phyloP scores from a whole-genome alignment of 2,113 vertebrate genomes.

The Forbesichthys papilliferus region DNA sequence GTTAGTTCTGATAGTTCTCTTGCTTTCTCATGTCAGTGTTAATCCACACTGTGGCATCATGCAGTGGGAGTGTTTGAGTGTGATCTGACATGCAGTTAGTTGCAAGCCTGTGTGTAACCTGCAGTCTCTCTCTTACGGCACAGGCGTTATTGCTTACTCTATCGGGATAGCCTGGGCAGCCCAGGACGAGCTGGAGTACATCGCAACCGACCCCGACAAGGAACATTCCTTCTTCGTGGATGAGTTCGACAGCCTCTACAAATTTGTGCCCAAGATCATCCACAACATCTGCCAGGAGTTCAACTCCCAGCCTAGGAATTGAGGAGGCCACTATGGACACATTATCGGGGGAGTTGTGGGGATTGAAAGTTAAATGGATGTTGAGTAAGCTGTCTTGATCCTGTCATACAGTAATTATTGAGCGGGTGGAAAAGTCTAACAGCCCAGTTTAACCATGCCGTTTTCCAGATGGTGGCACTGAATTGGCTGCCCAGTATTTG shows the following conservation, averaged over 20 bases:
- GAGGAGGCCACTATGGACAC: slow-evolving; percentile 40
- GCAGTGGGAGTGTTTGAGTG: slow-evolving; percentile 22
- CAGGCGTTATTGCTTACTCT: slow-evolving; percentile 94
- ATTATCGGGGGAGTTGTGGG: not conserved
- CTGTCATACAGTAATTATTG: not conserved
- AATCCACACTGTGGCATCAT: slow-evolving; percentile 13
- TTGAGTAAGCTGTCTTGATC: not conserved
- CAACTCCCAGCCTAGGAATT: slow-evolving; percentile 96
- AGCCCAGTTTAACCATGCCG: slow-evolving; percentile 42
- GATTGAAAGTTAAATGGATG: not conserved
- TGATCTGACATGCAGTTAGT: slow-evolving; percentile 7
- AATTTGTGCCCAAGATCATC: slow-evolving; percentile 86
- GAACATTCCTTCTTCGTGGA: slow-evolving; percentile 98
- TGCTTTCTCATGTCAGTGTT: slow-evolving; percentile 8
- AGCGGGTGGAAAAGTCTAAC: slow-evolving; percentile 13
- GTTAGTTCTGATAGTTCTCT: not conserved
- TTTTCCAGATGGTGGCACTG: slow-evolving; percentile 38
- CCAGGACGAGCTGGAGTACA: slow-evolving; percentile 93
- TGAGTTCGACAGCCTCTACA: slow-evolving; percentile 94
- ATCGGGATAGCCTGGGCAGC: slow-evolving; percentile 95
- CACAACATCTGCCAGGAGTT: slow-evolving; percentile 97
- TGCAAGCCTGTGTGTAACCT: slow-evolving; percentile 21
- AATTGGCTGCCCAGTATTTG: slow-evolving; percentile 44
- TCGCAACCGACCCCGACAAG: slow-evolving; percentile 89
- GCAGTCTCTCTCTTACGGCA: slow-evolving; percentile 25